These are phyloP conservation scores for Siderastrea radians DNA, from an alignment of 92 coral and sea anemone genomes.

Conservation along the genomic window DNA sequence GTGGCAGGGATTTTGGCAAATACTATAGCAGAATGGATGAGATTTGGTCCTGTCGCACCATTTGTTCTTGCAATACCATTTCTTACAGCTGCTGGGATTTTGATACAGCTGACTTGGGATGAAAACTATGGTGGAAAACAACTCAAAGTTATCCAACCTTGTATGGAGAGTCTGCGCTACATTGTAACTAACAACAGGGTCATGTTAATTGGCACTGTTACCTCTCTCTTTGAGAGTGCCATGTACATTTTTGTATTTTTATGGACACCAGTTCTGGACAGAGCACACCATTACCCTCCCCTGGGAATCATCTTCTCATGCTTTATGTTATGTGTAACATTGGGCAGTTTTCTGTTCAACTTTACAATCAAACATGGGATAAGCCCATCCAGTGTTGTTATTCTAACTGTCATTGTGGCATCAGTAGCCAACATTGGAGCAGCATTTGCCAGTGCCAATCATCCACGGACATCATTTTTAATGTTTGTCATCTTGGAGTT, in stretches of 20 bases:
- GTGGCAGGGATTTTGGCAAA: conserved; percentile 92
- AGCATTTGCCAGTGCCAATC: conserved; percentile 90
- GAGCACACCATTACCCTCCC: conserved; percentile 84
- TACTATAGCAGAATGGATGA: conserved; percentile 89
- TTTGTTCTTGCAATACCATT: conserved; percentile 96
- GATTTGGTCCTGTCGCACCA: conserved; percentile 97
- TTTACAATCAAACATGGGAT: conserved; percentile 74
- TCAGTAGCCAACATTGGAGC: conserved; percentile 89
- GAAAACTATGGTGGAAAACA: conserved; percentile 96
- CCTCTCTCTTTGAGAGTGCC: conserved; percentile 95
- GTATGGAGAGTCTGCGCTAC: conserved; percentile 93
- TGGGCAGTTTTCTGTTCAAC: conserved; percentile 88
- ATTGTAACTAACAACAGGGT: conserved; percentile 86
- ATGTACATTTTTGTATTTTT: conserved; percentile 98
- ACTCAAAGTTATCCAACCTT: conserved; percentile 79
- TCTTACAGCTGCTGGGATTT: conserved; percentile 78
- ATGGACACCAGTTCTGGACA: conserved; percentile 99
- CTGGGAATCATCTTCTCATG: conserved; percentile 94
- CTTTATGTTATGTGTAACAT: conserved; percentile 95
- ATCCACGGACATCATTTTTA: conserved; percentile 91
- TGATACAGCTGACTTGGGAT: conserved; percentile 92
- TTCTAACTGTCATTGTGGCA: conserved; percentile 79
- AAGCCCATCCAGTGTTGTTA: conserved; percentile 80
- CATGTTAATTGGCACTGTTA: conserved; percentile 89
- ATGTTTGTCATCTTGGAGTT: conserved; percentile 91